A percentile compares a stretch with the other conserved stretches of the same genome.
Conservation (phyloP, 1,140 invertebrate species). For the Cydia pomonella region DNA sequence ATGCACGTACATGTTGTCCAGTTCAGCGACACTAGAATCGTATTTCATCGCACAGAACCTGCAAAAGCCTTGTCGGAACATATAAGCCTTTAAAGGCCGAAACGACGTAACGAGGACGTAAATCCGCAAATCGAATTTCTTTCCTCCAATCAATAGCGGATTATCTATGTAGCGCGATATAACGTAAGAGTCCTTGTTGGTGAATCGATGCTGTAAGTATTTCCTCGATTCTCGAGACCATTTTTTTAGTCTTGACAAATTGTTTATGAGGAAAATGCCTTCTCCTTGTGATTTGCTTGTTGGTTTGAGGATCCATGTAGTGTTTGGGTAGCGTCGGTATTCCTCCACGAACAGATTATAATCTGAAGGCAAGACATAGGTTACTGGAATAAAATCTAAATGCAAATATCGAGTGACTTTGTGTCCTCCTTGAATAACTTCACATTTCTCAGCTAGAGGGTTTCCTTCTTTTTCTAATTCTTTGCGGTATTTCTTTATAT, state of each 20-base stretch:
- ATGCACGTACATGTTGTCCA: conserved; percentile 93
- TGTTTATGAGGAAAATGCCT: conserved; percentile 91
- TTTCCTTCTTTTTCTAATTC: conserved; percentile 95
- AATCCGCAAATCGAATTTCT: conserved; percentile 92
- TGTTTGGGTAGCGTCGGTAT: conserved; percentile 93
- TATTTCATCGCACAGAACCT: conserved; percentile 91
- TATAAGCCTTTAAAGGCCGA: conserved; percentile 89
- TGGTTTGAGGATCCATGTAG: conserved; percentile 98
- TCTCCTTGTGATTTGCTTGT: conserved; percentile 92
- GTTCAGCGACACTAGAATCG: conserved; percentile 86
- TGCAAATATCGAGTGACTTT: conserved; percentile 89
- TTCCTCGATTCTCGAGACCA: conserved; percentile 89
- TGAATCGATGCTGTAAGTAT: conserved; percentile 88
- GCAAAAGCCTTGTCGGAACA: conserved; percentile 90
- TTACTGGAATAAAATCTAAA: conserved; percentile 95
- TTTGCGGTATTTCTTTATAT: conserved; percentile 95
- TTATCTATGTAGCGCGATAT: conserved; percentile 94
- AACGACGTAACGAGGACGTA: conserved; percentile 93
- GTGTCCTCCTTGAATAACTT: conserved; percentile 81
- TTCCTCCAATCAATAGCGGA: conserved; percentile 91
- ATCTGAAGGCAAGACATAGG: conserved; percentile 95
- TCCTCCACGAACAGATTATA: conserved; percentile 98
- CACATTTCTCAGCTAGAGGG: conserved; percentile 88
- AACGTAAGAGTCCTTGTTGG: conserved; percentile 91
- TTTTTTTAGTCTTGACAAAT: conserved; percentile 89